phyloP scores from a whole-genome alignment of 2,888 invertebrate species.

The Lasioglossum oenotherae region DNA sequence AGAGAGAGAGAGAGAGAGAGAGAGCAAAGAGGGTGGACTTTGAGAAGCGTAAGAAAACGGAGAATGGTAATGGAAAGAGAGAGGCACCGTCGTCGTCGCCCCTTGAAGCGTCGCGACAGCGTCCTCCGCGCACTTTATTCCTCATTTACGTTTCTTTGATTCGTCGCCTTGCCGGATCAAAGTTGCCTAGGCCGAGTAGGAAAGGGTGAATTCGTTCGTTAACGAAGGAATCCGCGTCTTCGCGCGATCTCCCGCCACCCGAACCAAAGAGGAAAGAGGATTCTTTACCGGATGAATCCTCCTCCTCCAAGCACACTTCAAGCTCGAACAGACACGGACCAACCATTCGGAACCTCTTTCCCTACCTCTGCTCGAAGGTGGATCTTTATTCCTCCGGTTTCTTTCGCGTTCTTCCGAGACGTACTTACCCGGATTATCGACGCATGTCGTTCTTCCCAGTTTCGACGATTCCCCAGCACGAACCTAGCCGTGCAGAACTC shows the following conservation, averaged over 20 bases:
- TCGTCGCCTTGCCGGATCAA: conserved; percentile 51
- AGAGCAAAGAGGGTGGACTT: conserved; percentile 12
- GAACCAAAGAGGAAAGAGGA: background rate
- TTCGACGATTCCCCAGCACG: conserved; percentile 42
- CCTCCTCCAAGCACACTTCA: conserved; percentile 43
- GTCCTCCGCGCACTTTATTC: conserved; percentile 38
- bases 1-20: background rate
- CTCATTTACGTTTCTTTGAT: conserved; percentile 56
- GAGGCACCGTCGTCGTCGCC: background rate
- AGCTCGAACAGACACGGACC: conserved; percentile 46
- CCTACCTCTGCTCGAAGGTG: background rate
- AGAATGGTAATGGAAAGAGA: conserved; percentile 23
- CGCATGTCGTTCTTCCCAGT: conserved; percentile 54
- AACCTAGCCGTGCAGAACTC: conserved; percentile 28
- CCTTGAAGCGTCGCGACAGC: conserved; percentile 22
- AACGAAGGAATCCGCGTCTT: conserved; percentile 58
- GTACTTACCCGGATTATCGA: conserved; percentile 69
- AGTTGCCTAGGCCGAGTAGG: conserved; percentile 34
- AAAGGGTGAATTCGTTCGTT: conserved; percentile 64
- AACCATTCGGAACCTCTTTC: conserved; percentile 43
- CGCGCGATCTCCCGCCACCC: conserved; percentile 37
- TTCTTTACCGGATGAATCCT: conserved; percentile 32
- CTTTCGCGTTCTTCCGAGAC: conserved; percentile 41
- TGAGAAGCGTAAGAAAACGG: conserved; percentile 21
- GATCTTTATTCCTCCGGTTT: conserved; percentile 43